A percentile compares a stretch with the other conserved stretches of the same genome.
Evolutionary conservation across 2,888 invertebrate genomes (phyloP).

Genomic region (Napeogenes inachia): DNA sequence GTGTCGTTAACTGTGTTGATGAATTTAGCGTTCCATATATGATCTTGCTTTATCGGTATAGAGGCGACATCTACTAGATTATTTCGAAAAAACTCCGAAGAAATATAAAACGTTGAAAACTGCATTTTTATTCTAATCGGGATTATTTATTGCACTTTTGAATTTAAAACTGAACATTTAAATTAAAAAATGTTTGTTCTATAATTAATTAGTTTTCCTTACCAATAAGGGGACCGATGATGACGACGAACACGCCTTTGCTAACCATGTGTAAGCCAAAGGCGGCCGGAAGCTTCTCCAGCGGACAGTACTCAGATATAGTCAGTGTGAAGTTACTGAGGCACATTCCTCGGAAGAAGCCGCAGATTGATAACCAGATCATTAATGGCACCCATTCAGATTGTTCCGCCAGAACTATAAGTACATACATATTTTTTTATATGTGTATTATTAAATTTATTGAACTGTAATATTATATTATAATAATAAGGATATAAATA

Average conservation of each 20-base stretch:
- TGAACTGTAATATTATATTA: too few species aligned
- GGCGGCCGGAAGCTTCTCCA: conserved; percentile 85
- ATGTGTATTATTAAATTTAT: too few species aligned
- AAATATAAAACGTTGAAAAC: too few species aligned
- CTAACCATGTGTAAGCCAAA: conserved; percentile 87
- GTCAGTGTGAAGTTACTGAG: conserved; percentile 87
- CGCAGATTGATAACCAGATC: conserved; percentile 84
- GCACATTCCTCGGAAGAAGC: conserved; percentile 87
- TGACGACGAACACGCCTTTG: conserved; percentile 83
- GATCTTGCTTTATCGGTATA: too few species aligned
- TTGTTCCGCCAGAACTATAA: conserved; percentile 84
- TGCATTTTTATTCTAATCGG: too few species aligned
- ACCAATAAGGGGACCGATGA: conserved; percentile 84
- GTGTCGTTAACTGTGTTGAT: too few species aligned
- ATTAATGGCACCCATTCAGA: conserved; percentile 82
- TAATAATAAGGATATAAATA: too few species aligned
- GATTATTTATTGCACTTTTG: too few species aligned
- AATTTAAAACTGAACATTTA: too few species aligned
- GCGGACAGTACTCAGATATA: conserved; percentile 85
- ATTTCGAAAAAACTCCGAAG: not conserved
- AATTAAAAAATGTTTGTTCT: not conserved
- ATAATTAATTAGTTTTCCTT: conserved; percentile 8
- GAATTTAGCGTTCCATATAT: too few species aligned
- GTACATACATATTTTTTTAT: not conserved
- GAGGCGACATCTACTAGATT: too few species aligned